Conservation (phyloP, 2,797 vertebrate genomes). For the Oceanodroma leucorhoa region DNA sequence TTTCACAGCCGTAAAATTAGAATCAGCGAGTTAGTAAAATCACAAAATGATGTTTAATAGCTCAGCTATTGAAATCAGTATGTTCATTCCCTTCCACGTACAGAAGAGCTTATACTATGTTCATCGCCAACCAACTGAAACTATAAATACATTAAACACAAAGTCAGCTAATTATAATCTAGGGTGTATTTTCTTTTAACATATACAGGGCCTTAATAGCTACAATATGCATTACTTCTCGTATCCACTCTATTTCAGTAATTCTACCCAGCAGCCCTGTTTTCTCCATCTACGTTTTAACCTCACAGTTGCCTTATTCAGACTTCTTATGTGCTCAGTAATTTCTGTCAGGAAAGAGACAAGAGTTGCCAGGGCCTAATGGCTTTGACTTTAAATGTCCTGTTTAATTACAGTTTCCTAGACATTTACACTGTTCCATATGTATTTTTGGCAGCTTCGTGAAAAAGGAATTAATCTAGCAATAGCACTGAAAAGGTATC, state of each 20-base stretch:
- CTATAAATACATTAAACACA: constrained; percentile 1
- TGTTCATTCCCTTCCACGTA: background rate
- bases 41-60: background rate
- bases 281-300: background rate
- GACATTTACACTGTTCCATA: background rate
- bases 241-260: background rate
- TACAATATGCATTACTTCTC: background rate
- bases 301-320: background rate
- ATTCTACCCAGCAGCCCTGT: background rate
- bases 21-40: background rate
- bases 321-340: background rate
- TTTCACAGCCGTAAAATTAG: background rate
- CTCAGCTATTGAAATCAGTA: background rate
- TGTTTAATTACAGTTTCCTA: background rate
- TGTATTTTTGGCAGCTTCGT: background rate
- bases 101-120: background rate
- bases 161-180: background rate
- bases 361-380: background rate
- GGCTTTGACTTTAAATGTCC: background rate
- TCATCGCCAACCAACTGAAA: background rate
- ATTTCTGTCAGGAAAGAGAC: background rate
- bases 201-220: background rate
- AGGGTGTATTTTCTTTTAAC: background rate
- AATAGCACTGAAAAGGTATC: background rate
- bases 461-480: background rate